Base-by-base conservation (phyloP, 1,140 invertebrate genomes). In the Varroa destructor region DNA sequence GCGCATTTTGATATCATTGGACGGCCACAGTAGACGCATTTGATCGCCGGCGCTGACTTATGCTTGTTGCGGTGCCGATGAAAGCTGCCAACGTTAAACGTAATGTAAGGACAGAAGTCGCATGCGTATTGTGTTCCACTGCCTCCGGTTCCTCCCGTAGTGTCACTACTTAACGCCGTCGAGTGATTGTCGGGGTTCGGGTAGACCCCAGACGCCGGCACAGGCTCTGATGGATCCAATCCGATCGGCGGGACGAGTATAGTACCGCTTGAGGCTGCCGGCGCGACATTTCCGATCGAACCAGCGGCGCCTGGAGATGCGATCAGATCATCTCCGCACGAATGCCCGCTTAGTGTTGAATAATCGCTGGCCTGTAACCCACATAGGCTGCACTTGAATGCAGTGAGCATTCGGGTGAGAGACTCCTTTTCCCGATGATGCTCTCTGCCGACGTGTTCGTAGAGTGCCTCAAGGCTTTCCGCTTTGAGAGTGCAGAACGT, bases 61-160 rank as follows among this genome's bases (percentile, higher is more conserved):
- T 67, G 61, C 61, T 67, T 67, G 61, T 67, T 67, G 61, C 61
- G 61, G 46, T 67, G 61, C 40, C 61, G 61, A 14, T 67, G 61
- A 8, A 67, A 67, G 36, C 61, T 67, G 37, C 40, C 61, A 14
- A 43, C 40, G 40, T 67, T 67, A 37, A 67, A 67, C 46, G 61
- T 67, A 4, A 67, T 67, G 61, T 67, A 67, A 2, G 61, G 61
- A 37, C 61, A 67, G 10, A 67, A 40, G 14, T 67, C 61, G 36
- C 61, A 67, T 5, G 61, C 61, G 37, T 67, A 67, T 37, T 67
- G 61, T 1, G 61, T 40, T 2, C 61, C 61, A 51, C 46, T 8
- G 46, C 46, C 46, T 51, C 46, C 46, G 46, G 46, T 8, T 3
- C 4, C 4, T 5, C 4, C 46, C 4, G 4, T 51, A 8, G 46